Conservation (phyloP, 2,797 vertebrate species). For the Falco biarmicus region DNA sequence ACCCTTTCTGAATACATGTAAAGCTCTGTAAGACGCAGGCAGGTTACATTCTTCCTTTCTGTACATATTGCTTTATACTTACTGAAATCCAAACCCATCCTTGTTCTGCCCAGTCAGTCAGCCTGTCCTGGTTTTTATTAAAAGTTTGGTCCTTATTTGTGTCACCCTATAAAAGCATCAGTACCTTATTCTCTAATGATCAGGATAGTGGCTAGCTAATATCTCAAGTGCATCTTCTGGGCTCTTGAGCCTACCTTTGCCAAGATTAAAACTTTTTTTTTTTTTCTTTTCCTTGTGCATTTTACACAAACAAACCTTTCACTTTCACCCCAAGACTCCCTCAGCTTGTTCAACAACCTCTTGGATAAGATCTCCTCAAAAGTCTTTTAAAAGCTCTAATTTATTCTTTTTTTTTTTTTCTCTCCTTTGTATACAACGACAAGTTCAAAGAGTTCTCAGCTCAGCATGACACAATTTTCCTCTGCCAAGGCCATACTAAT, state of each 20-base stretch:
- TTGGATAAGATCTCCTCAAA: neutral
- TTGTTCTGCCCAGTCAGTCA: neutral
- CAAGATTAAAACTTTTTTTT: neutral
- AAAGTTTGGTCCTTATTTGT: neutral
- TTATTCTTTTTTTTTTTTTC: neutral
- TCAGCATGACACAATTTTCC: neutral
- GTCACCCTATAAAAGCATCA: neutral
- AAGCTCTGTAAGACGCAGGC: neutral
- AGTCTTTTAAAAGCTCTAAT: neutral
- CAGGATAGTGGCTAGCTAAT: neutral
- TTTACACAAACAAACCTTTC: constrained; percentile 3
- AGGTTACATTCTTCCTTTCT: neutral
- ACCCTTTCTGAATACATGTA: neutral
- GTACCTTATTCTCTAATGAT: neutral
- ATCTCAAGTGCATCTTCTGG: neutral
- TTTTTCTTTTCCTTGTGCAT: neutral
- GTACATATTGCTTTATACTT: neutral
- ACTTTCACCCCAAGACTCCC: neutral
- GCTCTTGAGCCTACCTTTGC: neutral
- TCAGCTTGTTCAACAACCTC: neutral
- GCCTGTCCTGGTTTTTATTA: neutral
- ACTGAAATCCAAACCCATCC: neutral
- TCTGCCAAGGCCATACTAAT: constrained; percentile 32
- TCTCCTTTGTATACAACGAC: constrained; percentile 14
- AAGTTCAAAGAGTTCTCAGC: constrained; percentile 35